Base-by-base conservation (phyloP, 2,113 vertebrate species). In the Pollachius pollachius region DNA sequence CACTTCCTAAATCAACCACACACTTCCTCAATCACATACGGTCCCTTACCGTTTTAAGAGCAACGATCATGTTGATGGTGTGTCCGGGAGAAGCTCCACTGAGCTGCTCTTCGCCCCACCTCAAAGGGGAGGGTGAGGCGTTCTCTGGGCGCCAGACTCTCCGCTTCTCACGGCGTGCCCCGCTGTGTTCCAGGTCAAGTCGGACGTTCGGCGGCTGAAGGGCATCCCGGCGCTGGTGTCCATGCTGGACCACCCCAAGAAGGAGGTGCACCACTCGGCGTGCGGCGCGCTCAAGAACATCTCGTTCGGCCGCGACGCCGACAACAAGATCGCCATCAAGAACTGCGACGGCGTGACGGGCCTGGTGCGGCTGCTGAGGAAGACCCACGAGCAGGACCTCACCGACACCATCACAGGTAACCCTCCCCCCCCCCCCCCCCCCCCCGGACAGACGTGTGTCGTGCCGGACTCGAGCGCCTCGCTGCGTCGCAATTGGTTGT, bases 251-350 rank as follows among this genome's bases (percentile, higher is more conserved):
- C 95, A 98, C 75, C 95, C 96, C 54, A 94, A 94, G 84, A 98
- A 96, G 54, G 96, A 98, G 34, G 97, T 99, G 65, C 96, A 98
- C 81, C 94, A 96, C 0, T 94, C 95, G 0, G 96, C 96, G 37
- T 98, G 96, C 0, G 97, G 97, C 0, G 97, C 97, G 0, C 94
- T 99, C 16, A 98, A 98, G 89, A 99, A 99, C 80, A 97, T 99
- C 88, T 98, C 97, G 60, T 99, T 92, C 0, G 97, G 97, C 17
- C 92, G 94, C 18, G 96, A 99, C 87, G 92, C 88, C 63, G 97
- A 99, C 73, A 99, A 99, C 83, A 99, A 99, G 90, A 94, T 99
- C 0, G 96, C 97, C 71, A 97, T 99, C 79, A 99, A 99, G 87
- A 99, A 99, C 88, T 99, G 96, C 0, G 97, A 99, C 0, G 97